Conservation (phyloP, 2,888 invertebrate genomes). For the Drosophila suboccidentalis region DNA sequence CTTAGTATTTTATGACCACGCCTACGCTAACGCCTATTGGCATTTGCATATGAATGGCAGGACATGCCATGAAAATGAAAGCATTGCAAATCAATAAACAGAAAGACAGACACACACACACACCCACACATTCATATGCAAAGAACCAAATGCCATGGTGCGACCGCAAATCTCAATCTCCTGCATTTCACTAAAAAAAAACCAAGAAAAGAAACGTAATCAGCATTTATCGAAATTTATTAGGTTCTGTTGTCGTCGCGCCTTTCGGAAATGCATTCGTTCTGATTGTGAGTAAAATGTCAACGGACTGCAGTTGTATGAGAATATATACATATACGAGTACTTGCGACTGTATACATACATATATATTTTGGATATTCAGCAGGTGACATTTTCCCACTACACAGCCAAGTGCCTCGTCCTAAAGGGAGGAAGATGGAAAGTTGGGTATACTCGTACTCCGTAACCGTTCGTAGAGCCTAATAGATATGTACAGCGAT, state of each 20-base stretch:
- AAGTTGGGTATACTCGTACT: not conserved
- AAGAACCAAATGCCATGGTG: conserved; percentile 32
- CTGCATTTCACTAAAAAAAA: conserved; percentile 8
- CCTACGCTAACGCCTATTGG: conserved; percentile 31
- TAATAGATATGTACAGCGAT: conserved; percentile 73
- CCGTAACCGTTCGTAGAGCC: conserved; percentile 34
- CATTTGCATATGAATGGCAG: conserved; percentile 67
- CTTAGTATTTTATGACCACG: conserved; percentile 55
- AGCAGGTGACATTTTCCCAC: conserved; percentile 61
- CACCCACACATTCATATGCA: conserved; percentile 20
- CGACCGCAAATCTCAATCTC: conserved; percentile 40
- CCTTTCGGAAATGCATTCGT: conserved; percentile 38
- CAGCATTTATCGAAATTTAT: conserved; percentile 56
- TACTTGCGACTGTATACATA: too few relatives aligned
- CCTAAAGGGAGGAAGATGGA: not conserved
- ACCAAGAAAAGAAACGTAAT: conserved; percentile 32
- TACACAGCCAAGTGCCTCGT: conserved; percentile 58
- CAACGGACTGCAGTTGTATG: conserved; percentile 32
- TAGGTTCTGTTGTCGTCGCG: conserved; percentile 19
- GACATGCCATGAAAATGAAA: conserved; percentile 56
- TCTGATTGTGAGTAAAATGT: conserved; percentile 20
- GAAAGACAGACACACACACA: not conserved
- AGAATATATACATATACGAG: not conserved
- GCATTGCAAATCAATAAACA: conserved; percentile 64
- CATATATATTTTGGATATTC: conserved; percentile 25